Conservation (phyloP, 2,888 invertebrate species). For the Tubulanus polymorphus region DNA sequence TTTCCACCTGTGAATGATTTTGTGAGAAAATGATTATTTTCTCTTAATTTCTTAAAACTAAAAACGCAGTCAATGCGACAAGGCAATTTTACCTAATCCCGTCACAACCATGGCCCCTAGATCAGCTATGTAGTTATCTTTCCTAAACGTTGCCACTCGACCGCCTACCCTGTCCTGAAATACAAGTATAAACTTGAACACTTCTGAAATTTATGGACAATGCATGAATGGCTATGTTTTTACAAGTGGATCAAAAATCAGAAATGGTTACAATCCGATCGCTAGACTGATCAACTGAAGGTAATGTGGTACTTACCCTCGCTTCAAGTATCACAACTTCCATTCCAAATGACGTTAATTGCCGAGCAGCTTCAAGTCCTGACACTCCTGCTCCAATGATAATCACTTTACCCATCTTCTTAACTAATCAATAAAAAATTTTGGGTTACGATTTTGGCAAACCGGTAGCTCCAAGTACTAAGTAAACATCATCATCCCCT, state of each 20-base stretch:
- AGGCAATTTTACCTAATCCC: slow-evolving; percentile 62
- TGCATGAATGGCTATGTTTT: neutral
- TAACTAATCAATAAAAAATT: slow-evolving; percentile 27
- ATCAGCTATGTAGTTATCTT: slow-evolving; percentile 74
- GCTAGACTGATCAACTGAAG: too few relatives aligned
- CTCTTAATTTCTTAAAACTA: neutral
- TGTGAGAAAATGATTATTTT: neutral
- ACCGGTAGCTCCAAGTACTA: too few relatives aligned
- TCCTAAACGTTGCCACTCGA: slow-evolving; percentile 91
- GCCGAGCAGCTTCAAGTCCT: slow-evolving; percentile 89
- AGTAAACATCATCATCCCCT: too few relatives aligned
- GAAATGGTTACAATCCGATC: neutral
- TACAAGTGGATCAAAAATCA: neutral
- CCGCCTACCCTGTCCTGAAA: slow-evolving; percentile 87
- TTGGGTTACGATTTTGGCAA: too few relatives aligned
- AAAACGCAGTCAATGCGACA: neutral
- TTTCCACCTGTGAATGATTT: slow-evolving; percentile 65
- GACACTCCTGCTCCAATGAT: slow-evolving; percentile 81
- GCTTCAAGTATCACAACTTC: slow-evolving; percentile 77
- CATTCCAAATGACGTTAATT: slow-evolving; percentile 91
- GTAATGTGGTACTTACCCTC: slow-evolving; percentile 51
- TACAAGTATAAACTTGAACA: slow-evolving; percentile 6
- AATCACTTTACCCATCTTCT: slow-evolving; percentile 60
- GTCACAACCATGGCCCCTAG: slow-evolving; percentile 96
- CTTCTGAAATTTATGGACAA: neutral